Base-by-base conservation (phyloP, 2,888 invertebrate species). In the Xylota sylvarum region DNA sequence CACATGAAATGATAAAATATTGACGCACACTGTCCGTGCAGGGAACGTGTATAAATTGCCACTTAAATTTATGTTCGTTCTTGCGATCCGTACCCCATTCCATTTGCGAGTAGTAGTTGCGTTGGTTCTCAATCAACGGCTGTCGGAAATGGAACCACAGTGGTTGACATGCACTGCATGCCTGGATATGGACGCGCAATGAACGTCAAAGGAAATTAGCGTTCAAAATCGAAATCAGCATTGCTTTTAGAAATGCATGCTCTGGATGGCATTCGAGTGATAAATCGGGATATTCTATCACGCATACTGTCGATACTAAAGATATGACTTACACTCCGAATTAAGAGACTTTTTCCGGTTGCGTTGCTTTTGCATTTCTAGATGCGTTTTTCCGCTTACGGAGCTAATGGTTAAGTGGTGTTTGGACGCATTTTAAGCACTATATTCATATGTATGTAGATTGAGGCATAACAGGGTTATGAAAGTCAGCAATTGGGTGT, bases 1-100 rank as follows among this genome's bases (percentile, higher is more conserved):
- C 86, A 86, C 86, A 86, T 86, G 81, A 86, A 86, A 81, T 86
- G 77, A 82, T 86, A 86, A 86, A 86, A 86, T 86, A 86, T 86
- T 86, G 81, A 86, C 81, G 86, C 73, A 73, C 69, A 72, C 77
- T 50, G 67, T 69, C 55, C 81, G 67, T 74, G 81, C 81, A 69
- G 73, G 81, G 62, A 86, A 82, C 81, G 86, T 86, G 77, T 81
- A 86, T 86, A 81, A 86, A 86, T 86, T 86, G 86, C 67, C 81
- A 77, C 81, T 77, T 77, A 78, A 81, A 86, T 81, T 86, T 81
- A 86, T 86, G 81, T 73, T 37, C 86, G 48, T 73, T 48, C 76
- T 72, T 65, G 65, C 77, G 85, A 76, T 65, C 80, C 65, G 55
- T 65, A 4, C 7, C 19, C 37, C 30, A 48, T 76, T 85, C 67